A percentile compares a stretch with the other conserved stretches of the same genome.
These are phyloP conservation scores for Helicoverpa assulta DNA, from an alignment of 2,888 invertebrate species.

Conservation along the genomic window DNA sequence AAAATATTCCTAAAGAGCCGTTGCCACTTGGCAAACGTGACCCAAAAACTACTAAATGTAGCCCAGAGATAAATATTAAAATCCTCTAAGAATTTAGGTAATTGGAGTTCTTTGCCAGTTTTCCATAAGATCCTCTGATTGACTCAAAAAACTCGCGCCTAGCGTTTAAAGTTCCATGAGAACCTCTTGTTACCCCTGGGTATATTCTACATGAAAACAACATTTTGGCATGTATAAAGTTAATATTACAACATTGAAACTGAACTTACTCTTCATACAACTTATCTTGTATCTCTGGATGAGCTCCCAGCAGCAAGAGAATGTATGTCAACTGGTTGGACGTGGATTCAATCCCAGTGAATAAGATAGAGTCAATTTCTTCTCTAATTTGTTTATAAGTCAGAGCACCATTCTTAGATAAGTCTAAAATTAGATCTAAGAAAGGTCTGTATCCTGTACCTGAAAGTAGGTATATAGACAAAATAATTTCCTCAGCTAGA, in stretches of 20 bases:
- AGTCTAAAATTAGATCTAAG: slow-evolving; percentile 23
- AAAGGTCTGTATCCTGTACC: slow-evolving; percentile 8
- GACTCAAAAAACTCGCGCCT: no score
- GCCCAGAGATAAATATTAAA: no score
- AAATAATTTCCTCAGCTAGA: not conserved
- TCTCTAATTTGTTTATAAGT: slow-evolving; percentile 27
- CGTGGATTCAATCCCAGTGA: slow-evolving; percentile 16
- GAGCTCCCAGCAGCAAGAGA: slow-evolving; percentile 26
- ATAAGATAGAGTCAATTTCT: slow-evolving; percentile 17
- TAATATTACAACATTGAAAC: not conserved
- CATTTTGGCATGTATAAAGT: no score
- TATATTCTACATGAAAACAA: no score
- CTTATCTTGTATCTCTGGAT: slow-evolving; percentile 41
- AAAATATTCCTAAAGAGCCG: no score
- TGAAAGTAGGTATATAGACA: slow-evolving; percentile 40
- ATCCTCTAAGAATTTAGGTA: no score
- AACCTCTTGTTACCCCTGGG: no score
- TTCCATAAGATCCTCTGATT: no score
- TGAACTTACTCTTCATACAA: slow-evolving; percentile 6
- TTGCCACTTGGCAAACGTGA: no score
- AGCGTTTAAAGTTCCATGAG: no score
- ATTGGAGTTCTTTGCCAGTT: no score
- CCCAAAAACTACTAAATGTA: no score
- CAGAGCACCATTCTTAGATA: slow-evolving; percentile 9
- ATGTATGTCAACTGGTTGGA: slow-evolving; percentile 22